Evolutionary conservation across 2,797 vertebrate genomes (phyloP).

Genomic region (Melanotaenia parkinsoni): DNA sequence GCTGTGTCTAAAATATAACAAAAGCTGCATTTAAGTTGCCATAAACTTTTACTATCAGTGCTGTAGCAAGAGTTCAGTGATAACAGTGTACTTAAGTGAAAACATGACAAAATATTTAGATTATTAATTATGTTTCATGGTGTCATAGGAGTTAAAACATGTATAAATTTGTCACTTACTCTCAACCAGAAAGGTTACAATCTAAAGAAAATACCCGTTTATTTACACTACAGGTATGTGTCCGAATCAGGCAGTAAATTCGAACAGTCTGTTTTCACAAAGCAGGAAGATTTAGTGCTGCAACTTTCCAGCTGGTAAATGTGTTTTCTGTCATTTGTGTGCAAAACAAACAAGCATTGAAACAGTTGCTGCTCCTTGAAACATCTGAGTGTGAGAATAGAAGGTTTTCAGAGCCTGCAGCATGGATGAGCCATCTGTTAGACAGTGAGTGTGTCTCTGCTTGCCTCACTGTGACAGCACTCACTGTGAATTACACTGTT

Average conservation of each 20-base stretch:
- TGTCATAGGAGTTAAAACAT: no score
- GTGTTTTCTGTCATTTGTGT: slow-evolving; percentile 47
- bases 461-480: slow-evolving; percentile 66
- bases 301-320: slow-evolving; percentile 19
- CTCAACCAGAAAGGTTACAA: no score
- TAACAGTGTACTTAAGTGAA: not conserved
- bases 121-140: no score
- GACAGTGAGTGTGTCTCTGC: slow-evolving; percentile 74
- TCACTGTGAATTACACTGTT: slow-evolving; percentile 70
- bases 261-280: not conserved
- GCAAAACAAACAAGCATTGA: slow-evolving; percentile 56
- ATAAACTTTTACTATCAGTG: not conserved
- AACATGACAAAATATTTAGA: no score
- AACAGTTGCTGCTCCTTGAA: slow-evolving; percentile 63
- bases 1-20: not conserved
- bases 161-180: no score
- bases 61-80: not conserved
- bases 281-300: not conserved
- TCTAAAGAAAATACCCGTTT: no score
- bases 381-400: slow-evolving; percentile 60
- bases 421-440: slow-evolving; percentile 70
- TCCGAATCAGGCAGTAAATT: not conserved
- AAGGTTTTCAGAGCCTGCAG: slow-evolving; percentile 57
- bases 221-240: no score
- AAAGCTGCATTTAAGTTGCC: not conserved